Base-by-base conservation (phyloP, 1,140 invertebrate species). In the Drosophila ficusphila region DNA sequence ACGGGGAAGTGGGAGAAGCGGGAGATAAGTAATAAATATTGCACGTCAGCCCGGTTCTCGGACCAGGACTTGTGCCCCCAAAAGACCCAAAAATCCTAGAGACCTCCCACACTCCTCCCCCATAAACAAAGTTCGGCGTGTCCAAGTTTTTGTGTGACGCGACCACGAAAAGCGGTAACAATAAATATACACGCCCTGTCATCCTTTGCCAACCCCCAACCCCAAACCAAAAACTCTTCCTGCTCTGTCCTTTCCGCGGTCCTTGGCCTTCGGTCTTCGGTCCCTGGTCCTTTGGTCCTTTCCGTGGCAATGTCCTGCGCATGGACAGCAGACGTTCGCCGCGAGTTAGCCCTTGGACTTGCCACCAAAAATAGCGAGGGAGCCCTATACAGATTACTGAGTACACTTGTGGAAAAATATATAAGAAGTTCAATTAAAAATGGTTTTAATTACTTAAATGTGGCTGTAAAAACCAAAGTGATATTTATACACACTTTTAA, bases 21-120 rank as follows among this genome's bases (percentile, higher is more conserved):
- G 51, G 16, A 51, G 56, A 79, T 76, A 82, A 73, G 78, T 82
- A 81, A 81, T 81, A 82, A 77, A 81, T 81, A 82, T 82, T 81
- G 73, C 41, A 81, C 60, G 73, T 76, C 67, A 72, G 71, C 33
- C 58, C 27, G 46, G 14, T 12, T 46, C 11, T 25, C 39, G 70
- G 76, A 79, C 46, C 70, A 49, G 29, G 46, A 52, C 53, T 52
- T 21, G 34, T 33, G 48, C 42, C 33, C 47, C 49, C 33, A 42
- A 36, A 36, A 38, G 44, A 56, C 9, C 33, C 31, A 39, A 41
- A 16, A 51, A 34, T 67, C 42, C 57, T 31, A 25, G 18, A 21
- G 11, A 25, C 1, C 14, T 2, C 7, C 5, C 29, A 0, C 11
- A 6, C 8, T 21, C 1, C 11, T 21, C 34, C 18, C 18, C 57